phyloP scores from a whole-genome alignment of 2,888 invertebrate genomes.

The Ichneumoninae sp. region DNA sequence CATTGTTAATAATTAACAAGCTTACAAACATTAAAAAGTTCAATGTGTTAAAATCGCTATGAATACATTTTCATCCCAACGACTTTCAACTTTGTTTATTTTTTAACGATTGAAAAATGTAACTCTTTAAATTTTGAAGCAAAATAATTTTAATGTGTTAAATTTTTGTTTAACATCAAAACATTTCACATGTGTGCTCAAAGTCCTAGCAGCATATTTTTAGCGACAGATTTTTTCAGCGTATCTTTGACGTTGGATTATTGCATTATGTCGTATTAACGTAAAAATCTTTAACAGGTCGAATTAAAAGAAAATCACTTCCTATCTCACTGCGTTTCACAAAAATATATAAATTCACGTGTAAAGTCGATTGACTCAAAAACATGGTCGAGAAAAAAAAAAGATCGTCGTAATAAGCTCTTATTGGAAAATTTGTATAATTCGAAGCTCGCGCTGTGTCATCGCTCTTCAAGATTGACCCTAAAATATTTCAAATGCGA shows the following conservation, averaged over 20 bases:
- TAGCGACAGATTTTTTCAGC: no score
- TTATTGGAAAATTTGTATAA: not conserved
- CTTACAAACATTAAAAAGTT: not conserved
- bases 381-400: not conserved
- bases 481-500: not conserved
- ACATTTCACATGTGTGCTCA: no score
- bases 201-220: no score
- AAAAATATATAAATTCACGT: not conserved
- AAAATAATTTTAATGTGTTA: not conserved
- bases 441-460: not conserved
- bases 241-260: no score
- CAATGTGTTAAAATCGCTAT: not conserved
- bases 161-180: no score
- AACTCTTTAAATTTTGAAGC: not conserved
- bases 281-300: no score
- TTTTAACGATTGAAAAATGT: not conserved
- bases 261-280: no score
- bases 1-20: not conserved
- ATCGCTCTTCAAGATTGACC: not conserved
- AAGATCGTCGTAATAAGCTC: not conserved
- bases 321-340: not conserved
- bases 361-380: not conserved
- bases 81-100: not conserved
- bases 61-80: not conserved
- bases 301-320: not conserved